Base-by-base conservation (phyloP, 2,113 vertebrate genomes). In the Chlorodrepanis virens region DNA sequence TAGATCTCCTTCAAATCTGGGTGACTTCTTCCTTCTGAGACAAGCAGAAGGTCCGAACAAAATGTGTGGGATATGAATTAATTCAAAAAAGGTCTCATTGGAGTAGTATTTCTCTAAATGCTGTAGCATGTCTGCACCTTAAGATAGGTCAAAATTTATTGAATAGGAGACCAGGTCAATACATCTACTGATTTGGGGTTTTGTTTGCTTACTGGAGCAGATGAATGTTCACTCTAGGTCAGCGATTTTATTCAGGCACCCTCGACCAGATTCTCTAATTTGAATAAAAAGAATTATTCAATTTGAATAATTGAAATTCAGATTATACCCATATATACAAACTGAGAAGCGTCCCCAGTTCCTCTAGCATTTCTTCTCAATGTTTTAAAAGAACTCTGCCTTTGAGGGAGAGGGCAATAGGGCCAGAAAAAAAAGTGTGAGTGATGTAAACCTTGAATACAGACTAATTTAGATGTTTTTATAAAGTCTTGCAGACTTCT, bases 401-500 rank as follows among this genome's bases (percentile, higher is more conserved):
- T 83, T 90, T 65, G 45, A 90, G 37, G 18, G 14, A 79, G 53
- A 74, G 25, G 70, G 52, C 28, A 83, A 72, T 39, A 67, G 33
- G 71, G n/a, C 0, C 29, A 75, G 75, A 50, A 90, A 89, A 89
- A 65, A 91, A 61, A 60, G 17, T 25, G 20, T 56, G 44, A 68
- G 40, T 68, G 42, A 82, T 50, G 42, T 83, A 87, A 94, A 94
- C 93, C 71, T 88, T 68, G 89, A 89, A 92, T 83, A 70, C 40
- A 31, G 63, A 44, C 59, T 68, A 85, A 94, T 95, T 82, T 80
- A 69, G 71, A 45, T 96, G 87, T 94, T 95, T 97, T 97, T 93
- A 94, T 95, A 94, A 96, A 94, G 82, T 77, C 90, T 96, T 90
- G 84, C 40, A 96, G 89, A 82, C 65, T 94, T 97, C 78, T 82